Percentiles rank a stretch among this genome's conserved stretches.
Evolutionary conservation across 1,140 invertebrate species (phyloP).

Genomic region (Ceratosolen fusciceps): DNA sequence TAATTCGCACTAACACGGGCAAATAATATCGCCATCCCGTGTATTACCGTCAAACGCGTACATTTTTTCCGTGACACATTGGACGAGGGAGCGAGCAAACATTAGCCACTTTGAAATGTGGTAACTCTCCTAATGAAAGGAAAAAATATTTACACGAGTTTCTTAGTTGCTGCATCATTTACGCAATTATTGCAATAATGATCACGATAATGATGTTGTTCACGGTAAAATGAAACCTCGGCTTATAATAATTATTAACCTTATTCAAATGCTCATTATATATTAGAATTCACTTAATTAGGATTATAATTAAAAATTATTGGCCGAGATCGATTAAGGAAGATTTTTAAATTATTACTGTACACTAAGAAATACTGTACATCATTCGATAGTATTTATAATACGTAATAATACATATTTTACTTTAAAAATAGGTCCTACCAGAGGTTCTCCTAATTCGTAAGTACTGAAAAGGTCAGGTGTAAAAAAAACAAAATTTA

Average conservation of each 20-base stretch:
- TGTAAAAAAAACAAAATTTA: too few species aligned
- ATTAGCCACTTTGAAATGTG: neutral
- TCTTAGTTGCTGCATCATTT: neutral
- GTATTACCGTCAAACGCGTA: neutral
- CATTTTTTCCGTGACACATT: neutral
- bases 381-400: too few species aligned
- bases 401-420: too few species aligned
- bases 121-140: neutral
- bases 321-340: too few species aligned
- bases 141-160: neutral
- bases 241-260: neutral
- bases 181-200: neutral
- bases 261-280: neutral
- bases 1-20: neutral
- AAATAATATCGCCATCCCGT: neutral
- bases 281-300: neutral
- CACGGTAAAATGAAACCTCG: neutral
- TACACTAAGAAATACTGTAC: too few species aligned
- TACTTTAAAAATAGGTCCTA: too few species aligned
- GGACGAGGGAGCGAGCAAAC: too few species aligned
- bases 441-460: too few species aligned
- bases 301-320: neutral
- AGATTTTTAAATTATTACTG: too few species aligned
- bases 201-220: neutral
- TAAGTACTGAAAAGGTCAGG: too few species aligned